These are phyloP conservation scores for Brachyptera putata DNA, from an alignment of 2,888 invertebrate genomes.

Conservation along the genomic window DNA sequence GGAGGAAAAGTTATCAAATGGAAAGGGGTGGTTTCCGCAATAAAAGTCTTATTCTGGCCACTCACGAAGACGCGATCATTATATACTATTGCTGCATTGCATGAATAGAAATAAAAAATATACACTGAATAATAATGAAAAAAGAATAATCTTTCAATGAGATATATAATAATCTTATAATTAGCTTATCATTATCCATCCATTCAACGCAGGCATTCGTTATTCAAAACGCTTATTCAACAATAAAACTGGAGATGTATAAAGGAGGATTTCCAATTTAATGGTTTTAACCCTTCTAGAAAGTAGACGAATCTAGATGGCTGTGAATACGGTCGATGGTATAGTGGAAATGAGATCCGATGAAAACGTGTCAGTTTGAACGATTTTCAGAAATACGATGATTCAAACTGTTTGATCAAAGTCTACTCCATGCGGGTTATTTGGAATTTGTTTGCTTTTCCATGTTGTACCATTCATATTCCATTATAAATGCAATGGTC, in stretches of 20 bases:
- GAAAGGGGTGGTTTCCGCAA: neutral
- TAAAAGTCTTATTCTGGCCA: neutral
- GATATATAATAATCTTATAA: no score
- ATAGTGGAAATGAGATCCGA: neutral
- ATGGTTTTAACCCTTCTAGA: neutral
- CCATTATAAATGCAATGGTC: neutral
- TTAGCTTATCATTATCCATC: neutral
- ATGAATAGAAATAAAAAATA: no score
- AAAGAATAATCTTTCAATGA: no score
- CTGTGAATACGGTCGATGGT: neutral
- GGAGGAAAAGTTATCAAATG: neutral
- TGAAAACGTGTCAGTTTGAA: constrained; percentile 11
- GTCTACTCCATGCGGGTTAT: neutral
- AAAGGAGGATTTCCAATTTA: constrained; percentile 4
- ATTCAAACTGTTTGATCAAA: constrained; percentile 3
- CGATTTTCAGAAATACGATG: constrained; percentile 10
- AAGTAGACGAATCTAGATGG: neutral
- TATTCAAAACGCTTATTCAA: neutral
- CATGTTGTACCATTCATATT: constrained; percentile 1
- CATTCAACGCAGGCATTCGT: neutral
- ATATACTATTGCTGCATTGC: no score
- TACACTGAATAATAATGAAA: no score
- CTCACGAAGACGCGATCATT: constrained; percentile 2
- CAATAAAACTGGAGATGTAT: constrained; percentile 9
- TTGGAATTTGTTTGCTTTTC: constrained; percentile 8